Evolutionary conservation across 2,113 vertebrate species (phyloP), one percentile per base, ranked within the genome.

Genomic region (Ondatra zibethicus): DNA sequence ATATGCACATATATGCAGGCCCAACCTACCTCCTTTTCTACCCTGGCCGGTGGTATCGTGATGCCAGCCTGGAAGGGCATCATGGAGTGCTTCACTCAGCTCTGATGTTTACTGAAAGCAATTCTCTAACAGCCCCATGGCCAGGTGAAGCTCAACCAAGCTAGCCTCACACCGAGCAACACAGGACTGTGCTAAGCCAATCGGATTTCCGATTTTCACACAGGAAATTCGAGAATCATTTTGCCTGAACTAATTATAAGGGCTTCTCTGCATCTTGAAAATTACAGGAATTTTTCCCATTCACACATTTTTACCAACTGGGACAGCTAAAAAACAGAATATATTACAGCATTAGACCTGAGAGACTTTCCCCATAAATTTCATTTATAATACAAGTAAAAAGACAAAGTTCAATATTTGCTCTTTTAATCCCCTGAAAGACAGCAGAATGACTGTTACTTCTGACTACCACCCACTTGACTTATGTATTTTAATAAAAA

Each of bases 351-450:
- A 91, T 94, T 94, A 29, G 42, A 85, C 73, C 86, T 89, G 78
- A 88, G 88, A 58, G 92, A 68, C 27, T 95, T 96, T 97, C 89
- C 92, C 76, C 94, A 96, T 97, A 96, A 96, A 97, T 92, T 97
- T 95, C 93, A 97, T 96, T 98, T 96, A 97, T 84, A 95, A 94
- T 76, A 93, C 66, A 97, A 97, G 96, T 93, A 94, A 95, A 98
- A 96, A 86, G 88, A 70, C 92, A 96, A 93, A n/a, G 47, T 94
- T 96, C 93, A 82, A 96, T 95, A 95, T 86, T 96, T 61, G 77
- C 47, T 17, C 47, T 92, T 95, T 68, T 89, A 89, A 89, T 68
- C 42, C 42, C 82, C 88, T 94, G 55, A 93, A 88, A 95, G 85
- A 76, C 61, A 84, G 78, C n/a, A 55, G 52, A 63, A 47, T 86